These are phyloP conservation scores for Motacilla alba DNA, from an alignment of 2,113 vertebrate species.

Conservation along the genomic window DNA sequence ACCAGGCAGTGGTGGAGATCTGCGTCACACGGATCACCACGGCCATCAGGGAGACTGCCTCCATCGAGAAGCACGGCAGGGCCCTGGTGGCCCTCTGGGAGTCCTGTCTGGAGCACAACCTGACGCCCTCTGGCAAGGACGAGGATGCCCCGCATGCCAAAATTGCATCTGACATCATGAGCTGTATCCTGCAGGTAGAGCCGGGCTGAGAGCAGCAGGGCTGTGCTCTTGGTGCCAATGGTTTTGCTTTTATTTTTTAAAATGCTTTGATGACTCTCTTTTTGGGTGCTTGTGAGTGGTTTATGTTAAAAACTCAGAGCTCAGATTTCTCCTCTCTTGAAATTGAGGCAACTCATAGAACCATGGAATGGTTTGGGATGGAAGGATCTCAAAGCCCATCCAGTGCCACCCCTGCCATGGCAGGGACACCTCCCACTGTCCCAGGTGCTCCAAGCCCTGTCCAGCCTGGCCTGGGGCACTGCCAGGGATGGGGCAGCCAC, in stretches of 20 bases:
- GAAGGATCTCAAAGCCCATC: accelerated
- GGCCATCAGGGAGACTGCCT: slow-evolving; percentile 88
- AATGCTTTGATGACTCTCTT: not conserved
- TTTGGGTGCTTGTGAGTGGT: too few relatives aligned
- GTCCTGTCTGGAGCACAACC: slow-evolving; percentile 90
- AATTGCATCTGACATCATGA: slow-evolving; percentile 96
- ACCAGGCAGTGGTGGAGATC: slow-evolving; percentile 97
- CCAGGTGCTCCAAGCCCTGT: not conserved
- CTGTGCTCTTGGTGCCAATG: accelerated
- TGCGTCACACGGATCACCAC: slow-evolving; percentile 93
- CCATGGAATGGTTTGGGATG: not conserved
- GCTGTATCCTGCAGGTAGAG: slow-evolving; percentile 94
- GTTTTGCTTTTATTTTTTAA: accelerated
- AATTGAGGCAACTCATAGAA: not conserved
- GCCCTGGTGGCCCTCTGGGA: slow-evolving; percentile 93
- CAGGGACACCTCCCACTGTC: not conserved
- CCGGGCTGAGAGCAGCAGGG: not conserved
- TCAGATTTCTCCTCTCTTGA: too few relatives aligned
- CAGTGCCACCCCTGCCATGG: not conserved
- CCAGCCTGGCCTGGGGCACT: not conserved
- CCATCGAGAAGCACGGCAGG: slow-evolving; percentile 84
- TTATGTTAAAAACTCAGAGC: not conserved
- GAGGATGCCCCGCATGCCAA: slow-evolving; percentile 93
- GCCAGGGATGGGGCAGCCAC: not conserved
- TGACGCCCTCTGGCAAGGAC: slow-evolving; percentile 80